Evolutionary conservation across 1,140 invertebrate genomes (phyloP).

Genomic region (Penaeus vannamei): DNA sequence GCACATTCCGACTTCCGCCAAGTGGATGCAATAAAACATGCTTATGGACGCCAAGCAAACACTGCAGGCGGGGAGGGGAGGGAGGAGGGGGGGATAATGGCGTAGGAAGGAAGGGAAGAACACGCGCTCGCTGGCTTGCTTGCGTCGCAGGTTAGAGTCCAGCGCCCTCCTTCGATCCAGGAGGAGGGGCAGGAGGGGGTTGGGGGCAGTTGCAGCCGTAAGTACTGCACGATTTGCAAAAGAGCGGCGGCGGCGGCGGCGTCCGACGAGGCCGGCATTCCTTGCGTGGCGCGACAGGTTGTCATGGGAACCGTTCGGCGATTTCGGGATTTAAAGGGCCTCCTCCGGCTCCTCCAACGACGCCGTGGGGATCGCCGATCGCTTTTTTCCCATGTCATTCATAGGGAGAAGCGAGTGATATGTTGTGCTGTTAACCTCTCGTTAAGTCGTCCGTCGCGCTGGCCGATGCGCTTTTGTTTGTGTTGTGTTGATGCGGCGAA

Average conservation of each 20-base stretch:
- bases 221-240: neutral
- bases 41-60: neutral
- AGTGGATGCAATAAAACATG: slow-evolving; percentile 1
- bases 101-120: neutral
- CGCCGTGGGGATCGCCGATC: too few species aligned
- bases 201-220: too few species aligned
- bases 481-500: too few species aligned
- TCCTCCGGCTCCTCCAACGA: neutral
- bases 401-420: too few species aligned
- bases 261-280: slow-evolving; percentile 26
- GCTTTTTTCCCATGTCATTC: too few species aligned
- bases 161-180: too few species aligned
- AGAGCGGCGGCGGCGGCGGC: slow-evolving; percentile 8
- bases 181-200: neutral
- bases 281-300: slow-evolving; percentile 50
- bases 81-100: neutral
- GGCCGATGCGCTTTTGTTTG: too few species aligned
- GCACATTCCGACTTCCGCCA: slow-evolving; percentile 10
- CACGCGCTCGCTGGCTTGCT: neutral
- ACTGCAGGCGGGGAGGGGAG: neutral
- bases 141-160: too few species aligned
- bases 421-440: too few species aligned
- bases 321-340: slow-evolving; percentile 30
- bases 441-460: too few species aligned
- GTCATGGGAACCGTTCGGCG: slow-evolving; percentile 39